Percentiles rank a stretch among this genome's conserved stretches.
Evolutionary conservation across 2,888 invertebrate species (phyloP).

Genomic region (Lampropteryx suffumata): DNA sequence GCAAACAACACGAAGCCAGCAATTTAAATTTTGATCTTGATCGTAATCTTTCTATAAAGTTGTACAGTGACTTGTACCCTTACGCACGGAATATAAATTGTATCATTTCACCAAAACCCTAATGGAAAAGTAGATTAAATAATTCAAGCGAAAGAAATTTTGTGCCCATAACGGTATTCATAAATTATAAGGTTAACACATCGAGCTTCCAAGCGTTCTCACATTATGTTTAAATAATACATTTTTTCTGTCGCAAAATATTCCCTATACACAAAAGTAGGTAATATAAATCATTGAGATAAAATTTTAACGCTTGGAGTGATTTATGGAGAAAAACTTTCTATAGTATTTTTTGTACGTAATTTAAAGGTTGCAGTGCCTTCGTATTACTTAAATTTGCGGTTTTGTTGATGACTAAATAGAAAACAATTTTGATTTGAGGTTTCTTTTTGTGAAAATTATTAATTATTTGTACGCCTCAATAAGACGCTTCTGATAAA

Average conservation of each 20-base stretch:
- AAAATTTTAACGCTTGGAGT: slow-evolving; percentile 56
- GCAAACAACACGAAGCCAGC: slow-evolving; percentile 5
- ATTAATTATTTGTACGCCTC: too few relatives aligned
- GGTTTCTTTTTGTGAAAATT: too few relatives aligned
- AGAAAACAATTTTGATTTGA: slow-evolving; percentile 1
- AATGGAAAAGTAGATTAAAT: slow-evolving; percentile 81
- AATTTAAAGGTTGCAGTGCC: slow-evolving; percentile 14
- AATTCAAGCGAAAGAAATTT: slow-evolving; percentile 79
- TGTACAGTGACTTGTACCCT: slow-evolving; percentile 59
- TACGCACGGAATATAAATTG: slow-evolving; percentile 76
- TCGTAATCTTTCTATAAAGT: slow-evolving; percentile 72
- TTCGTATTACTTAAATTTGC: slow-evolving; percentile 15
- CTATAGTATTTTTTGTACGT: slow-evolving; percentile 43
- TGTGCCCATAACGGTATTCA: slow-evolving; percentile 74
- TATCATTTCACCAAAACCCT: slow-evolving; percentile 76
- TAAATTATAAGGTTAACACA: slow-evolving; percentile 76
- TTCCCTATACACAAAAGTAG: slow-evolving; percentile 58
- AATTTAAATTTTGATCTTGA: slow-evolving; percentile 66
- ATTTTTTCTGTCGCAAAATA: slow-evolving; percentile 54
- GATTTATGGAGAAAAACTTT: slow-evolving; percentile 57
- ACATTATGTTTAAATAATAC: slow-evolving; percentile 33
- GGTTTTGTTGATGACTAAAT: slow-evolving; percentile 23
- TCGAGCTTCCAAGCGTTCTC: slow-evolving; percentile 43
- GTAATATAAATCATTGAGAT: slow-evolving; percentile 65
- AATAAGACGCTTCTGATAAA: too few relatives aligned